These are phyloP conservation scores for Eclectus roratus DNA, from an alignment of 2,113 vertebrate genomes.

Conservation along the genomic window DNA sequence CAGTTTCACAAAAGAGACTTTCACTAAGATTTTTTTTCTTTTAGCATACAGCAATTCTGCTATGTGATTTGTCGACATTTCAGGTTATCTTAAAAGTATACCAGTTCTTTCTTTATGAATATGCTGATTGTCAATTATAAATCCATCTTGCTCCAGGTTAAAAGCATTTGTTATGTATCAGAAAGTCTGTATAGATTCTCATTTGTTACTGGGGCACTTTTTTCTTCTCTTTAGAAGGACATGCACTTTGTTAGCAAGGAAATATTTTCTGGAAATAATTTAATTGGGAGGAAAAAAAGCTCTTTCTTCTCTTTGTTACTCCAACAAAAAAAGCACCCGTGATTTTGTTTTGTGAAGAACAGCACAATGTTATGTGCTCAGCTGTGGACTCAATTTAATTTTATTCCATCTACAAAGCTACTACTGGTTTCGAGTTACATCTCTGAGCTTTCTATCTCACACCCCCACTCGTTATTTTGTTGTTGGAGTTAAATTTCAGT, in stretches of 20 bases:
- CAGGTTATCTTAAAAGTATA: background rate
- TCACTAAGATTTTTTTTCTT: background rate
- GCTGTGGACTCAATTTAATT: background rate
- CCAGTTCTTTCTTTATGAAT: background rate
- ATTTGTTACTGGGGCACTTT: background rate
- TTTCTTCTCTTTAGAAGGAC: background rate
- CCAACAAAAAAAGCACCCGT: background rate
- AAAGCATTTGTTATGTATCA: background rate
- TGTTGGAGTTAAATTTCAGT: background rate
- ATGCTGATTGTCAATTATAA: slow-evolving; percentile 15
- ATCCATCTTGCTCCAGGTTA: background rate
- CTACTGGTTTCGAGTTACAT: background rate
- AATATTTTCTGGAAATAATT: slow-evolving; percentile 3
- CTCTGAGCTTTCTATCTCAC: background rate
- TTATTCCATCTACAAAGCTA: background rate
- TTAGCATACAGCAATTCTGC: background rate
- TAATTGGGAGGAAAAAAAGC: background rate
- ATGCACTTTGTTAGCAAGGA: background rate
- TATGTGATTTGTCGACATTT: background rate
- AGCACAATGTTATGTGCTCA: background rate
- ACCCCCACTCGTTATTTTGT: background rate
- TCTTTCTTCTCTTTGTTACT: background rate
- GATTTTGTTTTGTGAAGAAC: background rate
- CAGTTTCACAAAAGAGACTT: background rate
- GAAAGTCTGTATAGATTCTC: background rate